Base-by-base conservation (phyloP, 2,888 invertebrate genomes). In the Disparrhopalites patrizii region DNA sequence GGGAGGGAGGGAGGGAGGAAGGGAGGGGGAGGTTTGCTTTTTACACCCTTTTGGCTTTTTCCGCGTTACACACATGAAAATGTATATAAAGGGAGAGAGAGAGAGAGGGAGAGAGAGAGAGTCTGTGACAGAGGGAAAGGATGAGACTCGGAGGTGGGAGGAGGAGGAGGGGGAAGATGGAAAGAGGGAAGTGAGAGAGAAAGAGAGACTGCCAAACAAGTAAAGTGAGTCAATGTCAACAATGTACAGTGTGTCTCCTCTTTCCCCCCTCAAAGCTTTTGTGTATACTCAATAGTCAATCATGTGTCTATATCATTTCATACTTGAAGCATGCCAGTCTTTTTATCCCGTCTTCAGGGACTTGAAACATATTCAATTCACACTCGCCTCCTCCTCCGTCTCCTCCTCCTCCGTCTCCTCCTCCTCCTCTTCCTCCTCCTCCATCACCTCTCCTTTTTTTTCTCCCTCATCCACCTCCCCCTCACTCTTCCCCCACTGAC, bases 281-380 rank as follows among this genome's bases (percentile, higher is more conserved):
- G n/a, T n/a, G n/a, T n/a, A n/a, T n/a, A 47, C 23, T 57, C 38
- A 57, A 57, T 57, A 43, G 43, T 57, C 57, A 50, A 60, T 60
- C 28, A 40, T 62, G 52, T 54, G 63, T 63, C 63, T 63, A 63
- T 63, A 63, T 63, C 63, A 63, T 63, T 63, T 63, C 63, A 63
- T 63, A 63, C 63, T 63, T 55, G 43, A 55, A 55, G 55, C 55
- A n/a, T 63, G 55, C 55, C 55, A 63, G 40, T 63, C 63, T 63
- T 60, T n/a, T 63, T 63, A 63, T 63, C 54, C 63, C 33, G 63
- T 63, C 63, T 63, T 63, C 43, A 10, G 63, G 63, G 63, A 63
- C 36, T 55, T 25, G 23, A 38, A 47, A n/a, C 55, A 63, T 38
- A 63, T 63, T 63, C 63, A 52, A 55, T 63, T 63, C 63, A 63